A percentile compares a stretch with the other conserved stretches of the same genome.
Evolutionary conservation across 2,797 vertebrate species (phyloP).

Genomic region (Microctenopoma stevenorrisi): DNA sequence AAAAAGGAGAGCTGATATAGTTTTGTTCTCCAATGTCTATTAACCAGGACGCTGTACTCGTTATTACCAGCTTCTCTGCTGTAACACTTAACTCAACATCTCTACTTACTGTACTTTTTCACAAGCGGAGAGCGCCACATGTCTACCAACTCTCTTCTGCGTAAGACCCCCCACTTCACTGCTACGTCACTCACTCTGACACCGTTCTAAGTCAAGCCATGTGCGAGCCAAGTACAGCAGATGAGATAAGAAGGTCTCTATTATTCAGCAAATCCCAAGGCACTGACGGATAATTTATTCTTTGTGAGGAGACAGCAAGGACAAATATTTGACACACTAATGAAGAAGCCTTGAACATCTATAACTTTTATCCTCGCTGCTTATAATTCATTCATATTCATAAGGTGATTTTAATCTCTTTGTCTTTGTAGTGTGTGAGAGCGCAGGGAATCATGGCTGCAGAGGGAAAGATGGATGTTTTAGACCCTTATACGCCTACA

Average conservation of each 20-base stretch:
- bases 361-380: conserved; percentile 39
- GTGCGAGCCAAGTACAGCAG: conserved; percentile 46
- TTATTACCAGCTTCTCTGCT: neutral
- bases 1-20: neutral
- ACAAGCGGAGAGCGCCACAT: conserved; percentile 23
- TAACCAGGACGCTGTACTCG: neutral
- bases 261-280: conserved; percentile 50
- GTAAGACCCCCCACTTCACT: conserved; percentile 32
- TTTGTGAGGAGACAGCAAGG: conserved; percentile 48
- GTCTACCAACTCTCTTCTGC: conserved; percentile 18
- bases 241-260: conserved; percentile 52
- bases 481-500: conserved; percentile 29
- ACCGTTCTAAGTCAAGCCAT: conserved; percentile 35
- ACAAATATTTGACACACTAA: conserved; percentile 66
- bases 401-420: conserved; percentile 46
- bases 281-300: conserved; percentile 49
- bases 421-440: conserved; percentile 7
- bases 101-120: conserved; percentile 2
- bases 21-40: neutral
- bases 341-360: conserved; percentile 34
- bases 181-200: conserved; percentile 40
- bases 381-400: conserved; percentile 64
- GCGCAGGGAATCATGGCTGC: conserved; percentile 21
- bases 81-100: conserved; percentile 8
- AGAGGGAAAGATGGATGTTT: conserved; percentile 44